Conservation (phyloP, 2,888 invertebrate genomes). For the Anodontia alba region DNA sequence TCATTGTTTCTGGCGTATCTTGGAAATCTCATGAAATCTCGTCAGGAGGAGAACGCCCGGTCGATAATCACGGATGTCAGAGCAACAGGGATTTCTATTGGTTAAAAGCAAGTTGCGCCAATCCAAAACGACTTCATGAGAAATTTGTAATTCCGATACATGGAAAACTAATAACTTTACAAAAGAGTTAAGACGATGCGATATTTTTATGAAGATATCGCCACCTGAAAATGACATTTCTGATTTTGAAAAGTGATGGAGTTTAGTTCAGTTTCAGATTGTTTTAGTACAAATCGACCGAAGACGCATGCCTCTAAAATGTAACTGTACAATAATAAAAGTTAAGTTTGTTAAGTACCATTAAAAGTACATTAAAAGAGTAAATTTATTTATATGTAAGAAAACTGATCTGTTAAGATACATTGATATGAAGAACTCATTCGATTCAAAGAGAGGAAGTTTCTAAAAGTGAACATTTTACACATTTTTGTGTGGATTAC, state of each 20-base stretch:
- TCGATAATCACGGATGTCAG: slow-evolving; percentile 1
- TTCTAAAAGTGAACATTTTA: too few relatives aligned
- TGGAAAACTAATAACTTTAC: slow-evolving; percentile 17
- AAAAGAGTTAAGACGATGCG: background rate
- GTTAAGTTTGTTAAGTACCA: too few relatives aligned
- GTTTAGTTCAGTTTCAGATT: background rate
- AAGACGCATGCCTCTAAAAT: too few relatives aligned
- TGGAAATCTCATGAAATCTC: slow-evolving; percentile 6
- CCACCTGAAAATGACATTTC: background rate
- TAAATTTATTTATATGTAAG: too few relatives aligned
- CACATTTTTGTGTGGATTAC: too few relatives aligned
- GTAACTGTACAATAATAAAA: too few relatives aligned
- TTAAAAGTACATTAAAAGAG: too few relatives aligned
- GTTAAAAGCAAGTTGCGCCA: slow-evolving; percentile 12
- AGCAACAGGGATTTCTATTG: slow-evolving; percentile 8
- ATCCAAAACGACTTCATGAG: background rate
- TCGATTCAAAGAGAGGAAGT: too few relatives aligned
- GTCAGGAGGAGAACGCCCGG: background rate
- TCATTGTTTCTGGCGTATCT: slow-evolving; percentile 15
- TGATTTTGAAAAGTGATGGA: background rate
- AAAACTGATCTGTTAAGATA: too few relatives aligned
- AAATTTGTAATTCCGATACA: slow-evolving; percentile 9
- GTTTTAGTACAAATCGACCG: too few relatives aligned
- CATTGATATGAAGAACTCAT: too few relatives aligned
- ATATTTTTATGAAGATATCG: background rate